phyloP scores from a whole-genome alignment of 2,113 vertebrate species.

The Isichthys henryi region DNA sequence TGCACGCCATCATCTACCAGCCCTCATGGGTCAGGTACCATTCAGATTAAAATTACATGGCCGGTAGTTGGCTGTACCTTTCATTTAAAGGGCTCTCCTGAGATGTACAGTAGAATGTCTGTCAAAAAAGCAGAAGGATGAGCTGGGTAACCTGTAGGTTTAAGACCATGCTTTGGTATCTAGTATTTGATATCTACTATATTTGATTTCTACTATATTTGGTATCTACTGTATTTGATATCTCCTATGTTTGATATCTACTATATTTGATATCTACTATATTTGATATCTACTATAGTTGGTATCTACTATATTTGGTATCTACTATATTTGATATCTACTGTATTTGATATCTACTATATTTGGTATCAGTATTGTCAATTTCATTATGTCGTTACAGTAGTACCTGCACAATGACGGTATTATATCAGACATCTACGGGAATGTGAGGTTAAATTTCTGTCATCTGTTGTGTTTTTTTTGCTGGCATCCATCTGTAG shows the following conservation, averaged over 20 bases:
- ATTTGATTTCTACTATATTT: no score
- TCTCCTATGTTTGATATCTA: no score
- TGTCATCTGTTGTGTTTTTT: not conserved
- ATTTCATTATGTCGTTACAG: not conserved
- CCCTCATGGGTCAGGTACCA: constrained; percentile 8
- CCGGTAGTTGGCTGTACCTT: not conserved
- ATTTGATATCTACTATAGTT: no score
- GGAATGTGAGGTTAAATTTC: not conserved
- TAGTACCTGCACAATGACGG: not conserved
- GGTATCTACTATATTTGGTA: not conserved
- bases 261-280: no score
- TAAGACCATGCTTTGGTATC: not conserved
- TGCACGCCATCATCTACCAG: not conserved
- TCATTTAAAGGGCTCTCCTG: not conserved
- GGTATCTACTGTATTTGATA: no score
- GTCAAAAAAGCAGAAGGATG: not conserved
- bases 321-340: no score
- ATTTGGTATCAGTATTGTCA: not conserved
- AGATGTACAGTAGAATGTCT: not conserved
- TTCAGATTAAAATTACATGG: not conserved
- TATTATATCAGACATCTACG: not conserved
- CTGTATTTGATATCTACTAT: no score
- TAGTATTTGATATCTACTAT: no score
- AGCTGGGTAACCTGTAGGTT: not conserved
- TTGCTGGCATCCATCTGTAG: not conserved